These are phyloP conservation scores for Bugulina stolonifera DNA, from an alignment of 2,888 invertebrate species.

Conservation along the genomic window DNA sequence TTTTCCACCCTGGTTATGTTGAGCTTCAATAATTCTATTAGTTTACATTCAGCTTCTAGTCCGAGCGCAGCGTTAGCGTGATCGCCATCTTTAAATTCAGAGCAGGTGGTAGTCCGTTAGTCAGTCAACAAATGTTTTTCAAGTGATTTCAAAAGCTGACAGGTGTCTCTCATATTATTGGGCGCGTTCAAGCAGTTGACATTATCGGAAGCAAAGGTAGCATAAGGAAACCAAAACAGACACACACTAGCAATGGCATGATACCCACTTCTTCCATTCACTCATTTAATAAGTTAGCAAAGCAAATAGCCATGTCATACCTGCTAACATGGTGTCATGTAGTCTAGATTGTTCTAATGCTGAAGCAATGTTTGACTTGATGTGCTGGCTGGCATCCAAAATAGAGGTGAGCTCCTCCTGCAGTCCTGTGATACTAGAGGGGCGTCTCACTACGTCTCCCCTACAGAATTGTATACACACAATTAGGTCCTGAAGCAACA, in stretches of 20 bases:
- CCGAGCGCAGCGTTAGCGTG: background rate
- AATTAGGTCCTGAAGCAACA: too few species aligned
- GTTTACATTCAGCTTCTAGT: background rate
- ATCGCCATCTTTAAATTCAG: constrained; percentile 7
- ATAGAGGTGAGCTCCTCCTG: constrained; percentile 16
- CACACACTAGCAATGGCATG: too few species aligned
- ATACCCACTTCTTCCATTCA: too few species aligned
- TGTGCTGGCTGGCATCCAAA: constrained; percentile 20
- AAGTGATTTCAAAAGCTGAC: background rate
- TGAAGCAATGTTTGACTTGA: background rate
- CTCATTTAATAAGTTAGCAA: too few species aligned
- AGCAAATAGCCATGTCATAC: too few species aligned
- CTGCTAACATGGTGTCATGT: background rate
- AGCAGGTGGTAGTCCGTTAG: background rate
- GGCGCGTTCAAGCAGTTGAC: too few species aligned
- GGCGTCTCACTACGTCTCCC: too few species aligned
- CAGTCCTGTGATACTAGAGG: background rate
- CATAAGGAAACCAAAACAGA: too few species aligned
- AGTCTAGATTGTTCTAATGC: constrained; percentile 4
- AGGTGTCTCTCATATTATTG: background rate
- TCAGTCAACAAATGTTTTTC: background rate
- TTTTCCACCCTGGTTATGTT: constrained; percentile 12
- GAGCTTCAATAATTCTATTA: background rate
- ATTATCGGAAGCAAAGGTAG: too few species aligned
- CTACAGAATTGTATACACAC: too few species aligned